Percentiles rank a stretch among this genome's conserved stretches.
These are phyloP conservation scores for Meiosimyza platycephala DNA, from an alignment of 2,888 invertebrate species.

Conservation along the genomic window DNA sequence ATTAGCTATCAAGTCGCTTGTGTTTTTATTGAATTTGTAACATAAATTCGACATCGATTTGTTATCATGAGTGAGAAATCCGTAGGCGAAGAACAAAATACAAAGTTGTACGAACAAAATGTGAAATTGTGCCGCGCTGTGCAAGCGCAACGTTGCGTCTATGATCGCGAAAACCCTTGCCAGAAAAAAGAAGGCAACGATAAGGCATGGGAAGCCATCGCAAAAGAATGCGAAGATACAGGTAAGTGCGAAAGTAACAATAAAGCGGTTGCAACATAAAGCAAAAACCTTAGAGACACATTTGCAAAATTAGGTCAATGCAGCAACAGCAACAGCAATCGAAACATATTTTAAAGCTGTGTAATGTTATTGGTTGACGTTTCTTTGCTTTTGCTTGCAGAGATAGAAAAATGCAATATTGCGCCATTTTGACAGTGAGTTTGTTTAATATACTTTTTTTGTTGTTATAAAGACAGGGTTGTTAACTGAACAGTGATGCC, in stretches of 20 bases:
- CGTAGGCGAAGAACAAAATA: background rate
- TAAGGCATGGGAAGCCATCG: constrained; percentile 50
- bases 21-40: background rate
- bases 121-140: constrained; percentile 51
- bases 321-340: no score
- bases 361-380: background rate
- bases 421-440: background rate
- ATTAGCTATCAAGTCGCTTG: background rate
- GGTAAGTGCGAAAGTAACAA: constrained; percentile 48
- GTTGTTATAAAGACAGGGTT: background rate
- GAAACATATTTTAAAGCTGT: background rate
- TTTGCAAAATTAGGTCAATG: constrained; percentile 2
- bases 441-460: background rate
- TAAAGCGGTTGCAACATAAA: background rate
- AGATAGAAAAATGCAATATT: background rate
- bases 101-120: constrained; percentile 39
- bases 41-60: background rate
- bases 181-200: constrained; percentile 47
- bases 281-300: background rate
- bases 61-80: background rate
- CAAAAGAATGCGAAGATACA: constrained; percentile 39
- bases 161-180: constrained; percentile 51
- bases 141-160: constrained; percentile 48
- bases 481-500: background rate
- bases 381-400: background rate